Evolutionary conservation across 64 coral and sea anemone species (phyloP).

Genomic region (Dendrophyllia cribrosa): DNA sequence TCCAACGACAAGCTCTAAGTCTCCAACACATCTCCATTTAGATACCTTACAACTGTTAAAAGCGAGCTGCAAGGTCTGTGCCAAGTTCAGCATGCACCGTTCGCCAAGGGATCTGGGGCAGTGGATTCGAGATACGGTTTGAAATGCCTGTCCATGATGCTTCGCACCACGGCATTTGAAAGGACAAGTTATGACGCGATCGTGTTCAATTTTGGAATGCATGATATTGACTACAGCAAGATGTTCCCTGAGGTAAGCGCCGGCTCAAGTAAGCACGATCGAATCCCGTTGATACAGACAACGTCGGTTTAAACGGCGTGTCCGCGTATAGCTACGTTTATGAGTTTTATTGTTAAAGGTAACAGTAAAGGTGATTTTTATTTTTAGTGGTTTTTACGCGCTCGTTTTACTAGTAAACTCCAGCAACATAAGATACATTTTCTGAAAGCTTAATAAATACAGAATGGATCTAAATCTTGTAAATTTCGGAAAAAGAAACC

Average conservation of each 20-base stretch:
- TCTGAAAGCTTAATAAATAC: no score
- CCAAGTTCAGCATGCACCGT: conserved; percentile 91
- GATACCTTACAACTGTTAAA: conserved; percentile 70
- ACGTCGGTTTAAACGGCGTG: no score
- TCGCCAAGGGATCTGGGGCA: conserved; percentile 85
- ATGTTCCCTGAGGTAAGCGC: conserved; percentile 79
- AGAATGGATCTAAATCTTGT: no score
- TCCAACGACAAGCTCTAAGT: neutral
- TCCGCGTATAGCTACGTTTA: no score
- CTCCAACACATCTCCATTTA: neutral
- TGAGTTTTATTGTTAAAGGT: no score
- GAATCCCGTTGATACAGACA: no score
- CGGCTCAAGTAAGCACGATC: neutral
- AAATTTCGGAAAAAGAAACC: no score
- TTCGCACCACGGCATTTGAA: conserved; percentile 76
- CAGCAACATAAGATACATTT: no score
- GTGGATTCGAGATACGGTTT: conserved; percentile 89
- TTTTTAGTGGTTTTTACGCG: no score
- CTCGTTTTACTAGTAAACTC: no score
- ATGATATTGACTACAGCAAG: conserved; percentile 88
- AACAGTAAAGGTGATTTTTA: no score
- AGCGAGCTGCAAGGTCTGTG: conserved; percentile 55
- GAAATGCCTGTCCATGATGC: conserved; percentile 77
- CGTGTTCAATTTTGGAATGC: conserved; percentile 94
- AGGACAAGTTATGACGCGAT: conserved; percentile 81